Conservation (phyloP, 2,797 vertebrate species). For the Chelon labrosus region DNA sequence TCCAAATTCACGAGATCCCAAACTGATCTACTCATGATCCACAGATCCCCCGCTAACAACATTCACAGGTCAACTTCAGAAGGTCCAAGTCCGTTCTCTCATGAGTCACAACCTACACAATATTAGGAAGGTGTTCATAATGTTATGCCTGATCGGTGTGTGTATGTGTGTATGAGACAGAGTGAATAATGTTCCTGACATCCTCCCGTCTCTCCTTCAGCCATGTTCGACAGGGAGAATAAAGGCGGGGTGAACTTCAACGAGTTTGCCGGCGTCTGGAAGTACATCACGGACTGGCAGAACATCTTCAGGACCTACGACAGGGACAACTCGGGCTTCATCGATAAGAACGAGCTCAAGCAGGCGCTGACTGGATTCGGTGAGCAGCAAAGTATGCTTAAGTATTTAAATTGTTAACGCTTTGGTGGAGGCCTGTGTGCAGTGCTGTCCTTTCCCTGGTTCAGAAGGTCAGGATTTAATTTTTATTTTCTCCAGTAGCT, state of each 20-base stretch:
- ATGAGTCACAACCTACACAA: too few species aligned
- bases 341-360: slow-evolving; percentile 97
- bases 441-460: slow-evolving; percentile 2
- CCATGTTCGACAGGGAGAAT: slow-evolving; percentile 98
- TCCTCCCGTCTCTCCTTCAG: slow-evolving; percentile 75
- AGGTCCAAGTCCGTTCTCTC: too few species aligned
- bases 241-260: slow-evolving; percentile 98
- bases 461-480: slow-evolving; percentile 34
- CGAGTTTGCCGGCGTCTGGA: slow-evolving; percentile 98
- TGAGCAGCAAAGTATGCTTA: slow-evolving; percentile 84
- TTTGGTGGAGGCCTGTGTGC: slow-evolving; percentile 51
- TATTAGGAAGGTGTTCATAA: too few species aligned
- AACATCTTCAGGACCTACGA: slow-evolving; percentile 98
- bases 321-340: slow-evolving; percentile 98
- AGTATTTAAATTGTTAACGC: slow-evolving; percentile 18
- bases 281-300: slow-evolving; percentile 99
- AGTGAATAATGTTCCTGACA: not conserved
- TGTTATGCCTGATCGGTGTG: too few species aligned
- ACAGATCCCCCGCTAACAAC: too few species aligned
- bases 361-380: slow-evolving; percentile 98
- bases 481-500: slow-evolving; percentile 31
- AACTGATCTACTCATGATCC: too few species aligned
- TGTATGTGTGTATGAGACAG: not conserved
- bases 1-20: too few species aligned
- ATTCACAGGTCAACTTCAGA: too few species aligned